phyloP scores from a whole-genome alignment of 2,113 vertebrate species.

The Osmerus eperlanus region DNA sequence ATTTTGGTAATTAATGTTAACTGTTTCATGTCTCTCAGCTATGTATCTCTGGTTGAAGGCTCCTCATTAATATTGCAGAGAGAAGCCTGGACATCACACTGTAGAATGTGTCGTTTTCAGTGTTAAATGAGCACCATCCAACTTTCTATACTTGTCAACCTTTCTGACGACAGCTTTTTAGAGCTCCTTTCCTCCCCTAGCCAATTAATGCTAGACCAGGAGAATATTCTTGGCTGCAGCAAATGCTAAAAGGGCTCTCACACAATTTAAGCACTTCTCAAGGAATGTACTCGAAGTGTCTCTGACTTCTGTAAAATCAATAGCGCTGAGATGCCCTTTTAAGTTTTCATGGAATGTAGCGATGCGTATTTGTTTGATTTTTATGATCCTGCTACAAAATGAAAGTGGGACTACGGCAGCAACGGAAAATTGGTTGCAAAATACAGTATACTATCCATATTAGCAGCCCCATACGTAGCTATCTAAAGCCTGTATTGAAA shows the following conservation, averaged over 20 bases:
- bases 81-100: conserved; percentile 39
- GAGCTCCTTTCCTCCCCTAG: conserved; percentile 58
- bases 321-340: conserved; percentile 68
- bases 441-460: conserved; percentile 36
- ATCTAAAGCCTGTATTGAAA: conserved; percentile 47
- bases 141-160: conserved; percentile 71
- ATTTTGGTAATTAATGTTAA: conserved; percentile 60
- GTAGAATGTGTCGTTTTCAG: conserved; percentile 55
- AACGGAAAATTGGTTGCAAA: conserved; percentile 36
- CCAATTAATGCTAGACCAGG: conserved; percentile 71
- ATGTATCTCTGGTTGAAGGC: conserved; percentile 40
- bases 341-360: conserved; percentile 56
- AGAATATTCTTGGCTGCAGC: conserved; percentile 61
- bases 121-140: conserved; percentile 64
- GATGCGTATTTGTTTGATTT: conserved; percentile 59
- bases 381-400: conserved; percentile 44
- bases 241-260: conserved; percentile 49
- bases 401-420: conserved; percentile 16
- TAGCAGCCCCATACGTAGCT: conserved; percentile 30
- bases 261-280: conserved; percentile 57
- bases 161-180: conserved; percentile 64
- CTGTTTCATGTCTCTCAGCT: conserved; percentile 44
- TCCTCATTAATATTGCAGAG: conserved; percentile 62
- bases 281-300: conserved; percentile 58
- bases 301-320: conserved; percentile 66